A percentile compares a stretch with the other conserved stretches of the same genome.
Evolutionary conservation across 2,113 vertebrate genomes (phyloP).

Genomic region (Phaethornis superciliosus): DNA sequence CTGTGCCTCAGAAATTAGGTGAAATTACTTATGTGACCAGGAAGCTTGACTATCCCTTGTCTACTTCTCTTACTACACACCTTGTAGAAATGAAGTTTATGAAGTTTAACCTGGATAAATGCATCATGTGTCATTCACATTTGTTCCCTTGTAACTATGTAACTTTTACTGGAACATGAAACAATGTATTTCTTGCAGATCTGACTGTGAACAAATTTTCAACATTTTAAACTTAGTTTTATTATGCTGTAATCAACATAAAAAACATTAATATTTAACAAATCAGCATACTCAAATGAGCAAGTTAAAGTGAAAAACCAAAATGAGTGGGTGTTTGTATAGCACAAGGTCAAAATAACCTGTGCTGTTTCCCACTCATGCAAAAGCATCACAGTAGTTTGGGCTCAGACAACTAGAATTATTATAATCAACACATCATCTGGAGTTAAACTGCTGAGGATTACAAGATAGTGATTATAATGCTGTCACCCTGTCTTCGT

Average conservation of each 20-base stretch:
- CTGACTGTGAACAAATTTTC: not conserved
- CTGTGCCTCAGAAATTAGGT: constrained; percentile 19
- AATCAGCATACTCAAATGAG: not conserved
- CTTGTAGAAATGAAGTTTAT: not conserved
- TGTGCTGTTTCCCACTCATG: not conserved
- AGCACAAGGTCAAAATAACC: not conserved
- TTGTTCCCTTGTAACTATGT: not conserved
- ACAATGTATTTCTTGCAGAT: not conserved
- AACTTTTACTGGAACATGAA: not conserved
- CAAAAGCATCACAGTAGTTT: not conserved
- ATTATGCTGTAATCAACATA: not conserved
- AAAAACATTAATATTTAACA: not conserved
- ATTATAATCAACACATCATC: constrained; percentile 3
- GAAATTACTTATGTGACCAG: constrained; percentile 24
- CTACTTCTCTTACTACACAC: not conserved
- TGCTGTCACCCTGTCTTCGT: not conserved
- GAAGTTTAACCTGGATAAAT: not conserved
- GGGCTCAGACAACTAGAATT: constrained; percentile 19
- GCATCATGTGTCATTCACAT: not conserved
- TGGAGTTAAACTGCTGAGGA: not conserved
- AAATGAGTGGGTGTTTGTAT: fast-evolving
- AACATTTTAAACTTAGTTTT: not conserved
- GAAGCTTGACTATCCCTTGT: not conserved
- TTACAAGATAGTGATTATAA: not conserved
- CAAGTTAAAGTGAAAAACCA: not conserved